A percentile compares a stretch with the other conserved stretches of the same genome.
These are phyloP conservation scores for Vidua macroura DNA, from an alignment of 2,113 vertebrate species.

Conservation along the genomic window DNA sequence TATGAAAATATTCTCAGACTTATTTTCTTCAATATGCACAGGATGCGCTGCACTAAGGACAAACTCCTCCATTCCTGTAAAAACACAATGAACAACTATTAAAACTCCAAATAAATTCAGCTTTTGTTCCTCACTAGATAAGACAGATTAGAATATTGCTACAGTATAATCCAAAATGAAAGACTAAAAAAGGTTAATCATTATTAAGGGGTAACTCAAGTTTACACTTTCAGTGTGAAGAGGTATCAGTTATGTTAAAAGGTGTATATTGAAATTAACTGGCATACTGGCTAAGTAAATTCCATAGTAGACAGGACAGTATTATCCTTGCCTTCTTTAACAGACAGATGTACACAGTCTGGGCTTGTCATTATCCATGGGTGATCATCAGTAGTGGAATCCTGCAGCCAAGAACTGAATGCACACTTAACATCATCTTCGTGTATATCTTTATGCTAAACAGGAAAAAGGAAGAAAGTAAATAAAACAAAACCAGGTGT, in stretches of 20 bases:
- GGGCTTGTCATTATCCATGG: constrained; percentile 79
- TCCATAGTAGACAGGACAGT: neutral
- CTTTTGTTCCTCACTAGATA: neutral
- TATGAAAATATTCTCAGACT: constrained; percentile 80
- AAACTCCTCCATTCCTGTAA: constrained; percentile 80
- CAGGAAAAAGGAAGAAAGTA: neutral
- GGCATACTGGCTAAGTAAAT: neutral
- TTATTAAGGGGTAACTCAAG: neutral
- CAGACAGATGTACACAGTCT: constrained; percentile 73
- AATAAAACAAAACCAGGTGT: neutral
- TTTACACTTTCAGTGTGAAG: neutral
- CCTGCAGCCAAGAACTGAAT: constrained; percentile 86
- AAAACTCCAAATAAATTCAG: neutral
- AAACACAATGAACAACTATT: constrained; percentile 31
- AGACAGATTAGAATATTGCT: neutral
- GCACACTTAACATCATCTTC: constrained; percentile 80
- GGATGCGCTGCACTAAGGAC: constrained; percentile 74
- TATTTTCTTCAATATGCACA: constrained; percentile 64
- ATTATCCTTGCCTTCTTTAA: constrained; percentile 76
- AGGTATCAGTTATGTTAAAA: neutral
- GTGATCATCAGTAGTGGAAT: constrained; percentile 74
- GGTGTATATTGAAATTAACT: neutral
- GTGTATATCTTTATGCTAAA: constrained; percentile 71
- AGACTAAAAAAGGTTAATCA: neutral
- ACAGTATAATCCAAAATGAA: neutral